Evolutionary conservation across 1,140 invertebrate species (phyloP).

Genomic region (Monochamus saltuarius): DNA sequence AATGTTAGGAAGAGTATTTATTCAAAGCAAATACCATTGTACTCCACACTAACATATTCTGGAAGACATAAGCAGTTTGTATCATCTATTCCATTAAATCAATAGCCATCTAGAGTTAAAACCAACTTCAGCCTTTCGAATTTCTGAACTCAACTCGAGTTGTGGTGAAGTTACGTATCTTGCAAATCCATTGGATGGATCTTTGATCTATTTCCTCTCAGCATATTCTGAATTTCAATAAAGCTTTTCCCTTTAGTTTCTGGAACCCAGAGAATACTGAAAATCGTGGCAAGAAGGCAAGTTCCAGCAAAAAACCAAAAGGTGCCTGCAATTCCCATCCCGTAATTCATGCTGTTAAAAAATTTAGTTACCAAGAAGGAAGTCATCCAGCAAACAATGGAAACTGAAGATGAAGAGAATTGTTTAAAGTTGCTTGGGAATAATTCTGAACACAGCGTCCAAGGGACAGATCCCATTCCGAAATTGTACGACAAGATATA

Average conservation of each 20-base stretch:
- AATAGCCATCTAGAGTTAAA: too few relatives aligned
- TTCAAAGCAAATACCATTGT: too few relatives aligned
- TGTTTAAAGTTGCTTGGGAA: constrained; percentile 74
- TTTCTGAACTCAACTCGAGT: too few relatives aligned
- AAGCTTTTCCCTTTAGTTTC: constrained; percentile 36
- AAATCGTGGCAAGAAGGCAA: constrained; percentile 17
- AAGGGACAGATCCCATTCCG: constrained; percentile 78
- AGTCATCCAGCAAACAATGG: constrained; percentile 72
- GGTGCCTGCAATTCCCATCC: constrained; percentile 65
- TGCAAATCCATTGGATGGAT: too few relatives aligned
- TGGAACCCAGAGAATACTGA: constrained; percentile 20
- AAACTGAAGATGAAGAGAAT: constrained; percentile 69
- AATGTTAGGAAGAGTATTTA: too few relatives aligned
- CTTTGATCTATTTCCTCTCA: neutral
- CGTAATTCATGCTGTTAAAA: constrained; percentile 61
- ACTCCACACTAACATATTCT: too few relatives aligned
- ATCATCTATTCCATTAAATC: too few relatives aligned
- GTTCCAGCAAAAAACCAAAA: constrained; percentile 75
- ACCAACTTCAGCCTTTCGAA: too few relatives aligned
- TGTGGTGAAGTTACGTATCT: too few relatives aligned
- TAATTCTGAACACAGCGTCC: constrained; percentile 80
- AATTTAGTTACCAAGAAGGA: constrained; percentile 77
- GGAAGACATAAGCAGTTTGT: too few relatives aligned
- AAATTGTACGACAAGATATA: constrained; percentile 31
- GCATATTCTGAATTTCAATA: constrained; percentile 27